phyloP scores from a whole-genome alignment of 2,113 vertebrate genomes.

The Cynoglossus semilaevis region DNA sequence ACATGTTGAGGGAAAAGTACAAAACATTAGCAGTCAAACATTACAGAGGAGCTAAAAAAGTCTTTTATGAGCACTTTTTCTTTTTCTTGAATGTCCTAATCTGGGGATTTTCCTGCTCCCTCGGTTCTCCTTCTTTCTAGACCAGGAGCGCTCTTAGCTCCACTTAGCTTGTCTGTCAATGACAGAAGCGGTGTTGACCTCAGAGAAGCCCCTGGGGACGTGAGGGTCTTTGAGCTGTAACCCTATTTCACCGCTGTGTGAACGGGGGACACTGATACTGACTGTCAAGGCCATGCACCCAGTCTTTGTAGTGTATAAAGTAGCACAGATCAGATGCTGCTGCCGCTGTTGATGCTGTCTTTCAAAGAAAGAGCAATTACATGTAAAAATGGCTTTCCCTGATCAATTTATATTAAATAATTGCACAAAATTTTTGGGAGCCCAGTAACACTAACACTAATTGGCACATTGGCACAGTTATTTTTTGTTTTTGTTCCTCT shows the following conservation, averaged over 20 bases:
- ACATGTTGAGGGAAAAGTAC: too few species aligned
- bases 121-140: conserved; percentile 39
- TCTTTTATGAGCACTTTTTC: too few species aligned
- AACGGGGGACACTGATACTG: conserved; percentile 57
- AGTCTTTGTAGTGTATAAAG: conserved; percentile 1
- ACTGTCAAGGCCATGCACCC: conserved; percentile 39
- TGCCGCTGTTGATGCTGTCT: not conserved
- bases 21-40: too few species aligned
- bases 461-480: too few species aligned
- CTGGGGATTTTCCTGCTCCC: conserved; percentile 21
- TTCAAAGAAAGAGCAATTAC: too few species aligned
- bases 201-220: conserved; percentile 30
- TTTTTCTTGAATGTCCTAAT: not conserved
- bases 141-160: conserved; percentile 34
- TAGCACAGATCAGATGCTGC: conserved; percentile 15
- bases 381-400: too few species aligned
- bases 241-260: conserved; percentile 46
- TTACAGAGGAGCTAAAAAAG: too few species aligned
- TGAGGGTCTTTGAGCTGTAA: conserved; percentile 49
- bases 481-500: too few species aligned
- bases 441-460: too few species aligned
- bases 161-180: conserved; percentile 22
- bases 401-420: too few species aligned
- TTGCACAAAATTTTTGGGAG: too few species aligned
- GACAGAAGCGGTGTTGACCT: conserved; percentile 9